Conservation (phyloP, 2,113 vertebrate genomes). For the Nycticebus coucang region DNA sequence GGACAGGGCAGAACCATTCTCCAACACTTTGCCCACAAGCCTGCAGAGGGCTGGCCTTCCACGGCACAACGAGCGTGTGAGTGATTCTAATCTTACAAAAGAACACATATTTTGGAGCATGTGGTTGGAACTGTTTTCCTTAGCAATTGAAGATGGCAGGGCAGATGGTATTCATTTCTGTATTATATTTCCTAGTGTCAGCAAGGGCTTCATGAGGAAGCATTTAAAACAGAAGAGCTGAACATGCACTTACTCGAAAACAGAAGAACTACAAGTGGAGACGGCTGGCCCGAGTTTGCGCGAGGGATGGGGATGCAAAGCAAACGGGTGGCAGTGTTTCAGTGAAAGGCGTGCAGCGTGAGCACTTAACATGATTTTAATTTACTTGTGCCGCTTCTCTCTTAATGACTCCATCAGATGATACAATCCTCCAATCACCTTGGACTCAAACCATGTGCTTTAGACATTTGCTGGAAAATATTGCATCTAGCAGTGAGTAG, state of each 20-base stretch:
- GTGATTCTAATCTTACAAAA: neutral
- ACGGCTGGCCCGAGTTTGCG: neutral
- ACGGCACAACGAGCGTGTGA: neutral
- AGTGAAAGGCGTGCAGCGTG: neutral
- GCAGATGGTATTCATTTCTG: slow-evolving; percentile 63
- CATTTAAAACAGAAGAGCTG: neutral
- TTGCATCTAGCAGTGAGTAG: neutral
- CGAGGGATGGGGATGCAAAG: neutral
- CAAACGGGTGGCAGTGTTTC: neutral
- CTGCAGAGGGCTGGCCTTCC: neutral
- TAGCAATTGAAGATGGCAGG: slow-evolving; percentile 49
- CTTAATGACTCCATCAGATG: slow-evolving; percentile 36
- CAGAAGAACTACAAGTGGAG: neutral
- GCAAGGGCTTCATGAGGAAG: slow-evolving; percentile 56
- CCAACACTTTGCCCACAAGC: neutral
- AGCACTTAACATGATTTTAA: slow-evolving; percentile 44
- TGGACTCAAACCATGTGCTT: slow-evolving; percentile 46
- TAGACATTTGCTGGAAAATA: slow-evolving; percentile 30
- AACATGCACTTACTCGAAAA: neutral
- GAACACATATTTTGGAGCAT: slow-evolving; percentile 33
- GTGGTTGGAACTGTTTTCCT: slow-evolving; percentile 50
- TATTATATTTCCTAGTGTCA: slow-evolving; percentile 64
- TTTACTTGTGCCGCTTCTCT: neutral
- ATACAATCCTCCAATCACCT: neutral
- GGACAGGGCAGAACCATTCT: neutral